phyloP scores from a whole-genome alignment of 2,113 vertebrate species.

The Heterochromis multidens region DNA sequence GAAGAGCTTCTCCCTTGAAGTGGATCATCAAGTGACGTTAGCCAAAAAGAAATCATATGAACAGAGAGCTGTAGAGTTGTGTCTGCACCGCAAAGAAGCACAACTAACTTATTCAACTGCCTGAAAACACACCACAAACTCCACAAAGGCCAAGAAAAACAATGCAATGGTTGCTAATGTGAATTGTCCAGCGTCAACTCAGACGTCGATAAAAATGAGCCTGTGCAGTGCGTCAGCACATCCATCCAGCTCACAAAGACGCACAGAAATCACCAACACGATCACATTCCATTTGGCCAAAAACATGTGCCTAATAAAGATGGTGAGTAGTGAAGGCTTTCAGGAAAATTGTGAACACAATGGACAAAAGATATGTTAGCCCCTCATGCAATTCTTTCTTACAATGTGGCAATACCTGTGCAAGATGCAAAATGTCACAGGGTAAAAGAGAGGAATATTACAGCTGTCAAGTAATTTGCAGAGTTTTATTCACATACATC shows the following conservation, averaged over 20 bases:
- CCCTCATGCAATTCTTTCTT: rapidly evolving
- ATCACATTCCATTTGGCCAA: neutral
- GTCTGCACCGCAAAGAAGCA: neutral
- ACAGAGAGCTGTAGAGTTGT: neutral
- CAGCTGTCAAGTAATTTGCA: neutral
- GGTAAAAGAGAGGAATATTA: neutral
- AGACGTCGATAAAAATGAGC: neutral
- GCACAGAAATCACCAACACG: rapidly evolving
- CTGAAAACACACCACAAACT: neutral
- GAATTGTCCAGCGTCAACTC: neutral
- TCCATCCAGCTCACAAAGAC: neutral
- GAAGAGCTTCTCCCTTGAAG: neutral
- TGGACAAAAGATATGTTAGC: neutral
- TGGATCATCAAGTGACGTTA: neutral
- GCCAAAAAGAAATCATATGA: neutral
- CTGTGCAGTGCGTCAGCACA: rapidly evolving
- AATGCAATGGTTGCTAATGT: neutral
- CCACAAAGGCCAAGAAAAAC: neutral
- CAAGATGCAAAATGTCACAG: no score
- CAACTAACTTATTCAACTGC: neutral
- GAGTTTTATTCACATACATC: neutral
- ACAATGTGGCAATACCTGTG: neutral
- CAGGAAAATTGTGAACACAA: neutral
- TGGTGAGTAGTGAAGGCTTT: neutral
- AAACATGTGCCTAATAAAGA: neutral